These are phyloP conservation scores for Oreocharis arfaki DNA, from an alignment of 2,113 vertebrate species.

Conservation along the genomic window DNA sequence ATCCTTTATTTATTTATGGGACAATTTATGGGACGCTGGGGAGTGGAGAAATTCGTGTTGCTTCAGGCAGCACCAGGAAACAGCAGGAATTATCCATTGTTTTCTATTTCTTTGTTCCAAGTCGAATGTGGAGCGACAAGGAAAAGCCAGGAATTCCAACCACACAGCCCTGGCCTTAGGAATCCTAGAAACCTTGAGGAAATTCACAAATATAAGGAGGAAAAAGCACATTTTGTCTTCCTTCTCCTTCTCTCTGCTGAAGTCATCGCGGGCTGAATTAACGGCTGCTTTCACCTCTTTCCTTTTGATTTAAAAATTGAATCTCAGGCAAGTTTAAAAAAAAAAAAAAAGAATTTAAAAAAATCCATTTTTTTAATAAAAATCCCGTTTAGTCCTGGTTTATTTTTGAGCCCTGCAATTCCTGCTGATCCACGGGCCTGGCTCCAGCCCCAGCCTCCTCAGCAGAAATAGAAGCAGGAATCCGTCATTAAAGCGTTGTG, in stretches of 20 bases:
- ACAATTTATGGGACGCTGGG: not conserved
- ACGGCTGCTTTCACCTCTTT: not conserved
- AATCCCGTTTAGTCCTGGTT: not conserved
- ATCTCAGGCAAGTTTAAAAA: not conserved
- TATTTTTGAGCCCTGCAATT: not conserved
- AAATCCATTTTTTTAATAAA: not conserved
- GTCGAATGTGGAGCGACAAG: not conserved
- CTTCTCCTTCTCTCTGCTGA: not conserved
- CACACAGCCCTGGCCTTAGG: not conserved
- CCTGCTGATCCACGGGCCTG: not conserved
- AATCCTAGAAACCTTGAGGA: not conserved
- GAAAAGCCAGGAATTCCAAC: not conserved
- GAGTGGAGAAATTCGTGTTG: not conserved
- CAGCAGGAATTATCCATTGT: not conserved
- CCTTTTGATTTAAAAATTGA: not conserved
- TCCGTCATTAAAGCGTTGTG: not conserved
- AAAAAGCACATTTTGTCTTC: not conserved
- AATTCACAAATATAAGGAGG: not conserved
- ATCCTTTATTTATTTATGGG: not conserved
- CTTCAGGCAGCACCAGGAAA: not conserved
- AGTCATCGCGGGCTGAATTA: not conserved
- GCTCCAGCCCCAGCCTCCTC: not conserved
- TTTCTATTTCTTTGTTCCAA: not conserved
- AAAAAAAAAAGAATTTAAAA: accelerated
- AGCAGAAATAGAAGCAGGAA: not conserved